Evolutionary conservation across 2,888 invertebrate species (phyloP).

Genomic region (Helicoverpa assulta): DNA sequence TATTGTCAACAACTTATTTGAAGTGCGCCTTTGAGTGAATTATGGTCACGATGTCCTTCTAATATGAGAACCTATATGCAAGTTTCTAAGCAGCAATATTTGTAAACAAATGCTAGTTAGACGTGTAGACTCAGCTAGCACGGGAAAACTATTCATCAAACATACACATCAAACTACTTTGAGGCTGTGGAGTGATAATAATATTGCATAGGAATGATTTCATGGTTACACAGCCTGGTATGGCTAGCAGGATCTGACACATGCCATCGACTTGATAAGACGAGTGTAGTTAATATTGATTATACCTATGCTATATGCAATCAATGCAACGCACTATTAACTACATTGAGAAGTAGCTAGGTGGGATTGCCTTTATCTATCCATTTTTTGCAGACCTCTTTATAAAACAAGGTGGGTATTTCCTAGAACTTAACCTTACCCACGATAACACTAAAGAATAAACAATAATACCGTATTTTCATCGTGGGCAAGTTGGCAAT

Average conservation of each 20-base stretch:
- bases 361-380: no score
- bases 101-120: slow-evolving; percentile 73
- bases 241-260: not conserved
- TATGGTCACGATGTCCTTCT: slow-evolving; percentile 57
- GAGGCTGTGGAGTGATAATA: not conserved
- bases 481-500: no score
- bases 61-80: slow-evolving; percentile 33
- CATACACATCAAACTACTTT: slow-evolving; percentile 12
- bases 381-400: no score
- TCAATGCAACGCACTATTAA: not conserved
- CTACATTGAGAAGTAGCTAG: not conserved
- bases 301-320: not conserved
- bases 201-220: not conserved
- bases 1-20: slow-evolving; percentile 31
- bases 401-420: no score
- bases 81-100: slow-evolving; percentile 67
- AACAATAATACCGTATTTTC: no score
- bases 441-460: no score
- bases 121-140: slow-evolving; percentile 61
- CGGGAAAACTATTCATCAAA: slow-evolving; percentile 27
- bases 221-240: not conserved
- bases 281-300: not conserved
- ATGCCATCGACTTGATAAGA: not conserved
- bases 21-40: slow-evolving; percentile 37
- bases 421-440: no score